A percentile compares a stretch with the other conserved stretches of the same genome.
Conservation (phyloP, 2,113 vertebrate genomes). For the Microcebus ravelobensis region DNA sequence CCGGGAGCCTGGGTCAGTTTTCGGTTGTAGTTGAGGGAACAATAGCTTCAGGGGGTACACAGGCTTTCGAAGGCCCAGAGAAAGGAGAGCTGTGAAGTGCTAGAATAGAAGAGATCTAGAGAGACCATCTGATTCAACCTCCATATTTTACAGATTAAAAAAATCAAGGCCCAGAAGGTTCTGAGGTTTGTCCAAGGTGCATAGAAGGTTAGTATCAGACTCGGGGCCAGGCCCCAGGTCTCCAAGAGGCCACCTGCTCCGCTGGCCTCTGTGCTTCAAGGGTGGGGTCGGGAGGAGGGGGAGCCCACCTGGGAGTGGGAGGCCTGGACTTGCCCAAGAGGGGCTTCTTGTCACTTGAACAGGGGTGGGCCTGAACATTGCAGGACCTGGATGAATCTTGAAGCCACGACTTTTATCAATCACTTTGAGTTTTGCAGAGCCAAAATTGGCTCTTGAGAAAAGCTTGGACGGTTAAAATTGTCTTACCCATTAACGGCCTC, state of each 20-base stretch:
- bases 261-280: background rate
- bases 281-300: too few relatives aligned
- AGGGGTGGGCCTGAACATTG: background rate
- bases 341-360: background rate
- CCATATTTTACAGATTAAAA: background rate
- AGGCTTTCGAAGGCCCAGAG: background rate
- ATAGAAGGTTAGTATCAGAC: background rate
- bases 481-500: background rate
- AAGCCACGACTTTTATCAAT: background rate
- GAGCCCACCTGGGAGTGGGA: too few relatives aligned
- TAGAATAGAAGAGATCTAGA: background rate
- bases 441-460: background rate
- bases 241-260: background rate
- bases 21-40: background rate
- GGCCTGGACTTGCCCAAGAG: background rate
- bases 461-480: background rate
- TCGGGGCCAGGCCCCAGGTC: background rate
- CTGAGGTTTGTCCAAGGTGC: background rate
- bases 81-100: background rate
- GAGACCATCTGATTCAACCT: background rate
- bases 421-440: background rate
- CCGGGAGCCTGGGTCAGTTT: background rate
- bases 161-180: background rate
- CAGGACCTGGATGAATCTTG: background rate
- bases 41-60: background rate